Percentiles rank a stretch among this genome's conserved stretches.
Conservation (phyloP, 2,797 vertebrate genomes). For the Tragopan temminckii region DNA sequence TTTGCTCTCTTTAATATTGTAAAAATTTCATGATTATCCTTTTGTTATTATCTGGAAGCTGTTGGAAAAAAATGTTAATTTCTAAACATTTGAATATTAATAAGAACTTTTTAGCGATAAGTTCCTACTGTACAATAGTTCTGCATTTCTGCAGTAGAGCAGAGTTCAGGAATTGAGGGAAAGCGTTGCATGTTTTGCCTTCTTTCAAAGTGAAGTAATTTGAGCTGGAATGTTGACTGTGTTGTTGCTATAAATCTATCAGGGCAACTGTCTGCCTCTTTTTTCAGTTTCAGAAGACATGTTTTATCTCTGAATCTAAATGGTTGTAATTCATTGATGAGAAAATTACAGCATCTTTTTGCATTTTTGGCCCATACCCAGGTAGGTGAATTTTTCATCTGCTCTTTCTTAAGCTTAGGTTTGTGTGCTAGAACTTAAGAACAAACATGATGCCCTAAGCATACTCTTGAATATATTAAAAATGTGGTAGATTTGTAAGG, state of each 20-base stretch:
- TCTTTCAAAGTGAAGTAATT: background rate
- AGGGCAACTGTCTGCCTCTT: background rate
- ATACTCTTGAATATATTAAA: background rate
- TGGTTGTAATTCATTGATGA: conserved; percentile 92
- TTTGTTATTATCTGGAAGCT: background rate
- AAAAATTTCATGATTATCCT: background rate
- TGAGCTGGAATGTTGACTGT: background rate
- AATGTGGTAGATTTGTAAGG: background rate
- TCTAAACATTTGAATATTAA: background rate
- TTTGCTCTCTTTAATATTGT: background rate
- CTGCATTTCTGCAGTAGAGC: background rate
- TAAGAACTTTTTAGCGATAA: accelerated
- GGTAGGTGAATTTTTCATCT: conserved; percentile 79
- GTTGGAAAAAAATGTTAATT: accelerated
- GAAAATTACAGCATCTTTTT: conserved; percentile 96
- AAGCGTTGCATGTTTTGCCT: background rate
- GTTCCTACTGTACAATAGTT: background rate
- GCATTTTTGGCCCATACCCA: conserved; percentile 98
- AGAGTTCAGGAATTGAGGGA: background rate
- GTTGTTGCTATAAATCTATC: background rate
- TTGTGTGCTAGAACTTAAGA: background rate
- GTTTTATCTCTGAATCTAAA: conserved; percentile 94
- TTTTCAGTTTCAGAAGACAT: conserved; percentile 92
- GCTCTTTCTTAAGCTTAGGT: background rate
- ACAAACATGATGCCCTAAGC: background rate